phyloP scores from a whole-genome alignment of 1,140 invertebrate species.

The Temnothorax nylanderi region DNA sequence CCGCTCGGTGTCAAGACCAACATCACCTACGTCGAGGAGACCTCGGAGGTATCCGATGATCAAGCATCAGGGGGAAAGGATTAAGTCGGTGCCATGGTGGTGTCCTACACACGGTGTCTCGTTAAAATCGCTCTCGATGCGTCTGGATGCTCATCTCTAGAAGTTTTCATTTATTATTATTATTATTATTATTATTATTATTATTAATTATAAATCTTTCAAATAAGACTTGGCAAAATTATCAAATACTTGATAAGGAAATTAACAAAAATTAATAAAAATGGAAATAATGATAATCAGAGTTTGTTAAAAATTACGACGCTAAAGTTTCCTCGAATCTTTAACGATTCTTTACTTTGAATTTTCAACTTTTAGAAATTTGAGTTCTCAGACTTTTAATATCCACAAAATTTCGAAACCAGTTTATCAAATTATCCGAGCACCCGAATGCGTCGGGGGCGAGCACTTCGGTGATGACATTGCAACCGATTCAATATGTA shows the following conservation, averaged over 20 bases:
- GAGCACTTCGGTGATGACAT: conserved; percentile 54
- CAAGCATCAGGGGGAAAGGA: conserved; percentile 40
- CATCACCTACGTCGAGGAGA: conserved; percentile 96
- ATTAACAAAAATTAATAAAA: not conserved
- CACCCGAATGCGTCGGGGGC: not conserved
- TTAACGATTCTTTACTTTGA: not conserved
- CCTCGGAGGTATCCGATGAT: conserved; percentile 90
- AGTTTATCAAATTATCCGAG: conserved; percentile 15
- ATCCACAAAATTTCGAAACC: not conserved
- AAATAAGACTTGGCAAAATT: not conserved
- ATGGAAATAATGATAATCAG: not conserved
- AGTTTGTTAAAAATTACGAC: not conserved
- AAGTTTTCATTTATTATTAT: not conserved
- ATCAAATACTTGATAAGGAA: not conserved
- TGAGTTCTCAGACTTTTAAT: not conserved
- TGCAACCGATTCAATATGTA: conserved; percentile 66
- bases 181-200: not conserved
- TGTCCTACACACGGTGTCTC: conserved; percentile 25
- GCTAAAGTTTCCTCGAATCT: not conserved
- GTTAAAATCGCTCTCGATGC: conserved; percentile 6
- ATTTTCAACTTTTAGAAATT: not conserved
- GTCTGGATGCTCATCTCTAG: not conserved
- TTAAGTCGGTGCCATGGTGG: conserved; percentile 36
- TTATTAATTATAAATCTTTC: not conserved
- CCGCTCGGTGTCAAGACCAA: conserved; percentile 97